These are phyloP conservation scores for Ceratina japonica DNA, from an alignment of 1,140 invertebrate species.

Conservation along the genomic window DNA sequence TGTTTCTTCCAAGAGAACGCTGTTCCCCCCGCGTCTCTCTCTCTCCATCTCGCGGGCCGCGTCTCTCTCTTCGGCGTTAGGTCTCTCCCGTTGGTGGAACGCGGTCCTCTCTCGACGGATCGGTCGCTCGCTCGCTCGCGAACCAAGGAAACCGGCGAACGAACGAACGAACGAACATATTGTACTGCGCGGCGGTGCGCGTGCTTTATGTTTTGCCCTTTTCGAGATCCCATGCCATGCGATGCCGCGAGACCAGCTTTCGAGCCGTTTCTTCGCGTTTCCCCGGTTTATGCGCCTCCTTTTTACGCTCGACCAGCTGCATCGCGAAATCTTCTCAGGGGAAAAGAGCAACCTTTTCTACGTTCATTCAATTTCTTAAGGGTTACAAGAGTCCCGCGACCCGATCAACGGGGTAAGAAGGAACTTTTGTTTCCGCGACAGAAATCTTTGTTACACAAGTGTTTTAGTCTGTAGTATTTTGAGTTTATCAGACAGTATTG, in stretches of 20 bases:
- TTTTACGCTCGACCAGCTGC: slow-evolving; percentile 35
- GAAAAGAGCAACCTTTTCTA: no score
- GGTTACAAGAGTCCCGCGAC: no score
- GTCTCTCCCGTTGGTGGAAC: slow-evolving; percentile 17
- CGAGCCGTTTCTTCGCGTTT: slow-evolving; percentile 25
- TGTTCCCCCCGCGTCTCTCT: slow-evolving; percentile 13
- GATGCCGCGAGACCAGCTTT: neutral
- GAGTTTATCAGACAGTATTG: no score
- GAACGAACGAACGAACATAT: slow-evolving; percentile 55
- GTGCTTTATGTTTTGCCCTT: slow-evolving; percentile 67
- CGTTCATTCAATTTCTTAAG: no score
- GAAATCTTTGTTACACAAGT: no score
- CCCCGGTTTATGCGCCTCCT: slow-evolving; percentile 22
- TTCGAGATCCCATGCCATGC: slow-evolving; percentile 42
- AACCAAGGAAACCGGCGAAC: no score
- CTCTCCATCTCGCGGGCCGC: neutral
- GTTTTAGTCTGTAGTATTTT: no score
- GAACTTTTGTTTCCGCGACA: no score
- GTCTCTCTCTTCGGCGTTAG: no score
- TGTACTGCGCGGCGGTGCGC: slow-evolving; percentile 54
- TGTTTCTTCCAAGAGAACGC: slow-evolving; percentile 62
- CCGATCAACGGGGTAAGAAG: no score
- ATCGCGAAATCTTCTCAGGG: no score
- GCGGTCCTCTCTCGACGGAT: neutral
- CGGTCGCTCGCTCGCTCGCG: neutral